These are phyloP conservation scores for Okapia johnstoni DNA, from an alignment of 2,113 vertebrate species.

Conservation along the genomic window DNA sequence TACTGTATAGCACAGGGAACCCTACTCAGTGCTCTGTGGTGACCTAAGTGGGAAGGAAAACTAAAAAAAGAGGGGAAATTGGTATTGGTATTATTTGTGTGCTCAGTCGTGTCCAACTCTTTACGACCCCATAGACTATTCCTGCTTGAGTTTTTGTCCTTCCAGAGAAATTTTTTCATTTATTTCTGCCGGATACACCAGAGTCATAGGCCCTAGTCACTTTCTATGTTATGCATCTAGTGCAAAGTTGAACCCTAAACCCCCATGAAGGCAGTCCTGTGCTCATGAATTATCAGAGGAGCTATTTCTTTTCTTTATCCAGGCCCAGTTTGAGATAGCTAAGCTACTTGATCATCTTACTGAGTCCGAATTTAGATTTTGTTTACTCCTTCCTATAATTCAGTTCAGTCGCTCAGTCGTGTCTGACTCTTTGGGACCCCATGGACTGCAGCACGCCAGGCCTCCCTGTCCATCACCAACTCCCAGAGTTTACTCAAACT, in stretches of 20 bases:
- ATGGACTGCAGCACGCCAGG: not conserved
- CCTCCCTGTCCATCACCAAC: not conserved
- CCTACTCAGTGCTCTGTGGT: not conserved
- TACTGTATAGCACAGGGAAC: not conserved
- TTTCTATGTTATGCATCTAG: not conserved
- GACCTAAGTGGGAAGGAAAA: not conserved
- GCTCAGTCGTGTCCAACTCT: not conserved
- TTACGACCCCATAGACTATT: not conserved
- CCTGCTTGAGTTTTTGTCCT: not conserved
- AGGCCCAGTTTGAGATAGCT: not conserved
- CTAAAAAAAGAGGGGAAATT: not conserved
- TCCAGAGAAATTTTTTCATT: not conserved
- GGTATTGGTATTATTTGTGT: not conserved
- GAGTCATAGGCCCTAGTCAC: not conserved
- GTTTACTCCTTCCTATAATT: not conserved
- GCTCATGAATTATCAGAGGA: not conserved
- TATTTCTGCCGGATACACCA: not conserved
- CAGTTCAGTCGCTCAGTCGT: not conserved
- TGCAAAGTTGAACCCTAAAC: not conserved
- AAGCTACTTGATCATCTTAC: not conserved
- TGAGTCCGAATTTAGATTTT: not conserved
- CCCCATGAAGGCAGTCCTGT: not conserved
- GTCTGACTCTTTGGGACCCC: not conserved
- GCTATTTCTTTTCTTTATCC: not conserved
- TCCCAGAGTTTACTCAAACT: not conserved